These are phyloP conservation scores for Girardia tigrina DNA, from an alignment of 2,888 invertebrate species.

Conservation along the genomic window DNA sequence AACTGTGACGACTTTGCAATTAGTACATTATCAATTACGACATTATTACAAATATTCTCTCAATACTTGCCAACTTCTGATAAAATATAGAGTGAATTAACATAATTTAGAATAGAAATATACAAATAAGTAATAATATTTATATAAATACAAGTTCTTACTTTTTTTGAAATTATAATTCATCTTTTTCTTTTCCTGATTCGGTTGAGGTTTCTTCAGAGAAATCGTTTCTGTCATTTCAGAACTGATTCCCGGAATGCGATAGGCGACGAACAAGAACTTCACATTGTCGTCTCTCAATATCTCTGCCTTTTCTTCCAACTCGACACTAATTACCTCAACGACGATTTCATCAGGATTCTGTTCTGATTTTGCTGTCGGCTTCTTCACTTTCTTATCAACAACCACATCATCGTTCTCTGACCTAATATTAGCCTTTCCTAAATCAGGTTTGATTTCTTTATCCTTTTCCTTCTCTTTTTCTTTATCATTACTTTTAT, in stretches of 20 bases:
- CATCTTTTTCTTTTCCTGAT: neutral
- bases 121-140: too few relatives aligned
- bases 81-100: too few relatives aligned
- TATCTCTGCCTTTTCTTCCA: neutral
- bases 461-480: too few relatives aligned
- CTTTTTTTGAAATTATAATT: constrained; percentile 14
- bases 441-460: neutral
- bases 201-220: neutral
- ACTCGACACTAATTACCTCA: neutral
- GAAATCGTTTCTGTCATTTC: neutral
- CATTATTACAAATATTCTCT: too few relatives aligned
- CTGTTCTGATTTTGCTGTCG: neutral
- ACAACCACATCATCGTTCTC: constrained; percentile 12
- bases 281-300: neutral
- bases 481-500: too few relatives aligned
- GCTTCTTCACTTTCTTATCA: neutral
- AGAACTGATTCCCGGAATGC: constrained; percentile 6
- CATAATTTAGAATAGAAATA: too few relatives aligned
- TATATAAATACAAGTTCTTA: too few relatives aligned
- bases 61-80: too few relatives aligned
- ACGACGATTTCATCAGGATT: constrained; percentile 7
- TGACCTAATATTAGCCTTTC: neutral
- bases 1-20: too few relatives aligned
- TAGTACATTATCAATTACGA: too few relatives aligned
- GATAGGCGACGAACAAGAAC: neutral